These are phyloP conservation scores for Meleagris gallopavo DNA, from an alignment of 2,113 vertebrate genomes.

Conservation along the genomic window DNA sequence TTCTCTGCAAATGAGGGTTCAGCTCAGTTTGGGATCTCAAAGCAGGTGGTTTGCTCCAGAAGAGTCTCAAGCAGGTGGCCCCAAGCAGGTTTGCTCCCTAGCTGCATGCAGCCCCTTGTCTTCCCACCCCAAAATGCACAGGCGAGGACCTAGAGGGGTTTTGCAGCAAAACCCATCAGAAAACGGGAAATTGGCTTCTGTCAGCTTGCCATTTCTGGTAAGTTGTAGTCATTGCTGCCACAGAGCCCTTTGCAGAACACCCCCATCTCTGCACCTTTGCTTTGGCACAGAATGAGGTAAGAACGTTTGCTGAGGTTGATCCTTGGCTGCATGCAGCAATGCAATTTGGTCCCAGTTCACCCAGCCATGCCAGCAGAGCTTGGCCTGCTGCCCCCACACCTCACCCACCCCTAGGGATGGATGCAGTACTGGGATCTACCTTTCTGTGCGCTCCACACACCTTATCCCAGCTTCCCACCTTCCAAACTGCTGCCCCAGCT, in stretches of 20 bases:
- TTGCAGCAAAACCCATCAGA: background rate
- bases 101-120: fast-evolving
- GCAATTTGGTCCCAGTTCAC: background rate
- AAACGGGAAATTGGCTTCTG: background rate
- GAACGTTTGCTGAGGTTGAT: background rate
- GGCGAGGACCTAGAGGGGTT: background rate
- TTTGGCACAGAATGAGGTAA: background rate
- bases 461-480: background rate
- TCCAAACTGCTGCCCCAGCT: background rate
- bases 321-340: background rate
- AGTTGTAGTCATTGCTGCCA: background rate
- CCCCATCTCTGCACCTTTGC: background rate
- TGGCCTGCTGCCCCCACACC: background rate
- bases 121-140: background rate
- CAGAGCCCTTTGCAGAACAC: background rate
- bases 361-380: background rate
- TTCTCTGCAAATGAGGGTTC: background rate
- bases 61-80: background rate
- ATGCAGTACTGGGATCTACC: too few relatives aligned
- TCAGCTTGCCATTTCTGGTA: background rate
- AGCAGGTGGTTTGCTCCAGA: background rate
- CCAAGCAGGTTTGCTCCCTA: background rate
- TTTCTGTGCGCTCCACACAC: background rate
- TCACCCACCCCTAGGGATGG: background rate
- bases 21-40: background rate